Evolutionary conservation across 1,140 invertebrate species (phyloP), one percentile per base, ranked within the genome.

Genomic region (Drosophila athabasca): DNA sequence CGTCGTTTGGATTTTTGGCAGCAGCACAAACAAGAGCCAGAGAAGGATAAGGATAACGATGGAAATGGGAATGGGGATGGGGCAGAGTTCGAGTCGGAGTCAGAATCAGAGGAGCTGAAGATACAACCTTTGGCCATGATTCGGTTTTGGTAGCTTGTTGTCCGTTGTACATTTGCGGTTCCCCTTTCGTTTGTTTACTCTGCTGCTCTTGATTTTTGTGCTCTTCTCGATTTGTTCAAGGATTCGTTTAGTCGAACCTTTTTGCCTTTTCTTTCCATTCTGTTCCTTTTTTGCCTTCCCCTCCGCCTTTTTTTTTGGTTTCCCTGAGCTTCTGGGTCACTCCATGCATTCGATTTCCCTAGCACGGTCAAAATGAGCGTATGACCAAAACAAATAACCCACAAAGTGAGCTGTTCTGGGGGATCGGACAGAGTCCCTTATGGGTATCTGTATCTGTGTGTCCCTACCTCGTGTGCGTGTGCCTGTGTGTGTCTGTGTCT

Each of bases 351-450:
- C 62, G 72, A 83, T 76, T 87, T 76, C 44, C 48, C 59, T 62
- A 69, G 67, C 62, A 68, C 55, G 65, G 72, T 59, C 75, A 58
- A 83, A 87, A 88, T 88, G 79, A 88, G 84, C 84, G 84, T 77
- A 88, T 88, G 79, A 79, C 84, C 84, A 88, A 89, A 89, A 89
- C 83, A 88, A 88, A 88, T 88, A 88, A 82, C 76, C 83, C 84
- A 79, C 84, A 88, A 89, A 88, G 83, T 88, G 84, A 87, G 83
- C 79, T 87, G 76, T 87, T 83, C 76, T 24, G 15, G 48, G 70
- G 48, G 15, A 35, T 31, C 3, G 49, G 48, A 29, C 35, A 24
- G 35, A 15, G 41, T 58, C 49, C 44, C 57, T 53, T 57, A 35
- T 70, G 64, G 29, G 39, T 54, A 75, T 41, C 53, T 66, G 55